phyloP scores from a whole-genome alignment of 2,797 vertebrate species.

The Odontamblyopus lacepedii region DNA sequence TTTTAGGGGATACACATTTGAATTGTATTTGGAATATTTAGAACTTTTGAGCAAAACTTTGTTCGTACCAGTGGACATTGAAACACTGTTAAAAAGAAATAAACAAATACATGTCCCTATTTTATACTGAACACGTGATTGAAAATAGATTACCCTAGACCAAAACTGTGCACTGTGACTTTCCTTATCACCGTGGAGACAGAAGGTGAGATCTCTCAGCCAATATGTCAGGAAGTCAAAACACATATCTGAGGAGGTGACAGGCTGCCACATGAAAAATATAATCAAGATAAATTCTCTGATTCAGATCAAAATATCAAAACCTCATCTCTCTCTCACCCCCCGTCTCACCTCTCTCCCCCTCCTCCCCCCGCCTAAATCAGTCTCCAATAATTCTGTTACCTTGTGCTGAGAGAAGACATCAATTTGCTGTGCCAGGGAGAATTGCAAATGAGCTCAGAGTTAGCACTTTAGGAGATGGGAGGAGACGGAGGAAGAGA shows the following conservation, averaged over 20 bases:
- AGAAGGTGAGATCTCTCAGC: constrained; percentile 14
- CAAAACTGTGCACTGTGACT: constrained; percentile 10
- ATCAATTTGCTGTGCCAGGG: constrained; percentile 63
- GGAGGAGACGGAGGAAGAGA: constrained; percentile 70
- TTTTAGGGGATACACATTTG: no score
- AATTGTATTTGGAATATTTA: no score
- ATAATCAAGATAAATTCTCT: constrained; percentile 51
- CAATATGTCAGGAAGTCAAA: constrained; percentile 27
- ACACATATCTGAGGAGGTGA: constrained; percentile 20
- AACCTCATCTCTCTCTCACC: constrained; percentile 11
- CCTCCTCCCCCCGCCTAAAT: constrained; percentile 49
- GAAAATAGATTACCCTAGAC: not conserved
- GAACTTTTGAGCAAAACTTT: no score
- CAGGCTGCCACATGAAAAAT: constrained; percentile 27
- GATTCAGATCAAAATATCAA: constrained; percentile 33
- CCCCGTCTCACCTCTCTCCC: constrained; percentile 11
- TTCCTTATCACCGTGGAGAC: not conserved
- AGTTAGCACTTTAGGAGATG: constrained; percentile 71
- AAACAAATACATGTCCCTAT: not conserved
- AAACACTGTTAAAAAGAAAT: not conserved
- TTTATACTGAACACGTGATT: not conserved
- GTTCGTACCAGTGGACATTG: not conserved
- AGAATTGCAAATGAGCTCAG: constrained; percentile 77
- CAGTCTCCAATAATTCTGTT: constrained; percentile 67
- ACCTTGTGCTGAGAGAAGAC: constrained; percentile 70